Evolutionary conservation across 2,113 vertebrate genomes (phyloP).

Genomic region (Halcyon senegalensis): DNA sequence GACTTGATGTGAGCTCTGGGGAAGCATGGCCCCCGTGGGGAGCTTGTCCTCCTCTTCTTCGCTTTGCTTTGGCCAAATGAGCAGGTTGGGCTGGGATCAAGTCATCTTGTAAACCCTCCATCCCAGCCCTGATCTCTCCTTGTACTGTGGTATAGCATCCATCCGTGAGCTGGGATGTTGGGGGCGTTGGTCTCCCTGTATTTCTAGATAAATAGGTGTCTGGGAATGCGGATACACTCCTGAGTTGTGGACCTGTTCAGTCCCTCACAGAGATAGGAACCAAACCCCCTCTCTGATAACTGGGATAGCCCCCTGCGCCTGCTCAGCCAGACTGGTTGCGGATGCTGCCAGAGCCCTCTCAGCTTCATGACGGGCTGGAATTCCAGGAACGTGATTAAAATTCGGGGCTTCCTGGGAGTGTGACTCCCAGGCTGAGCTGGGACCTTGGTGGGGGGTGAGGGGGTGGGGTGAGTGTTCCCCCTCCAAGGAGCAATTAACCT

Average conservation of each 20-base stretch:
- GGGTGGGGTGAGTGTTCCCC: neutral
- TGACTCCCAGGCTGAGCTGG: neutral
- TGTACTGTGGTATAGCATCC: neutral
- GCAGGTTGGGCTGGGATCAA: fast-evolving
- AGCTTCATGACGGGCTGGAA: neutral
- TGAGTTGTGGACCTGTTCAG: fast-evolving
- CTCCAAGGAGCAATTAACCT: neutral
- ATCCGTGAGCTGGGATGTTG: fast-evolving
- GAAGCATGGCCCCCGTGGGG: fast-evolving
- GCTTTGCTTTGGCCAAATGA: neutral
- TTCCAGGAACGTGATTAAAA: neutral
- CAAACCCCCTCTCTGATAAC: fast-evolving
- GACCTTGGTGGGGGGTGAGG: neutral
- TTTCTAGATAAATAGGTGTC: neutral
- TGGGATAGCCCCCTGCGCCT: fast-evolving
- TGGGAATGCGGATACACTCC: neutral
- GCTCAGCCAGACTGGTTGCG: fast-evolving
- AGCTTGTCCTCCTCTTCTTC: neutral
- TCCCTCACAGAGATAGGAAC: neutral
- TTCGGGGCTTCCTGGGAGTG: neutral
- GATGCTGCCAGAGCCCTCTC: neutral
- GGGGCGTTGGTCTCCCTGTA: neutral
- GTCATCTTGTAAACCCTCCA: fast-evolving
- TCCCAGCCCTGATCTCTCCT: neutral
- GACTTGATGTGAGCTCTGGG: neutral